Base-by-base conservation (phyloP, 2,888 invertebrate genomes). In the Thalpophila matura region DNA sequence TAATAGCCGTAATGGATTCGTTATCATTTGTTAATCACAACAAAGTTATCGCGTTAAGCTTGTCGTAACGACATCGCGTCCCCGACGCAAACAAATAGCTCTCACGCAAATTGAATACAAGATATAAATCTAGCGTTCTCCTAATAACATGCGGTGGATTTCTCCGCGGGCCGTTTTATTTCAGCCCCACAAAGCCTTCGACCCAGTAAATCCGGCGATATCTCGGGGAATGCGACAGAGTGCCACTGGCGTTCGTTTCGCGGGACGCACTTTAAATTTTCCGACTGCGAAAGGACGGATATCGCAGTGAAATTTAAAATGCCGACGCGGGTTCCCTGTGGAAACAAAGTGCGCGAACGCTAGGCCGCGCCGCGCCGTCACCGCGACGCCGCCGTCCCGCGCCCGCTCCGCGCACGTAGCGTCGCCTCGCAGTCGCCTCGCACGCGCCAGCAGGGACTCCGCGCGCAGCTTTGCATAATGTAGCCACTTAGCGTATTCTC, bases 111-210 rank as follows among this genome's bases (percentile, higher is more conserved):
- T 93, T 92, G 93, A 93, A 93, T 91, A 92, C 91, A 91, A 86
- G 90, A 90, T 91, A 93, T 93, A 93, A 92, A 92, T 92, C 91
- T 91, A 89, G 87, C 86, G 83, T 88, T 88, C 89, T 87, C 88
- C 89, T 92, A 92, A 92, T 89, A 91, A 91, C 89, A 89, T 89
- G 89, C 91, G 88, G 91, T 87, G 89, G 91, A 91, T 92, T 92
- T 91, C 92, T 92, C 92, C 73, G 88, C 88, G 92, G 92, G 91
- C 91, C 92, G 89, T 92, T 92, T 92, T 92, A 92, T 92, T 92
- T 89, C 86, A 85, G 88, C 83, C 83, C 83, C 91, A 92, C 93
- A 93, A 93, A 92, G 93, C 92, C 87, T 86, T 83, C 87, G 89
- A 86, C 88, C 91, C 92, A 91, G 89, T 93, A 93, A 93, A 93